Conservation (phyloP, 2,113 vertebrate species). For the Chloropsis cyanopogon region DNA sequence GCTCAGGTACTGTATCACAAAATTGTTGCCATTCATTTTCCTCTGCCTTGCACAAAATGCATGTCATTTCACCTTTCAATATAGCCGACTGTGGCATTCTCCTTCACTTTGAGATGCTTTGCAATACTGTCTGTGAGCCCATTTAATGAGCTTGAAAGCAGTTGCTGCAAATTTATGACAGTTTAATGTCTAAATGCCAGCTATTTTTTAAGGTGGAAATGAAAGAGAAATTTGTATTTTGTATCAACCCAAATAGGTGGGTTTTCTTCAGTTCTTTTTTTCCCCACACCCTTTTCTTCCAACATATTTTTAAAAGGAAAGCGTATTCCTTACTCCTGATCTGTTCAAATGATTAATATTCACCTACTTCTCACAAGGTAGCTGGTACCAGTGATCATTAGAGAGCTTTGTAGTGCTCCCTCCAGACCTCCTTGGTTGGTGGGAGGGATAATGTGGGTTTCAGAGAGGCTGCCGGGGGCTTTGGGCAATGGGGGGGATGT, state of each 20-base stretch:
- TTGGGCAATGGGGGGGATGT: not conserved
- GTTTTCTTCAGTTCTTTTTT: not conserved
- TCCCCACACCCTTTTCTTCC: not conserved
- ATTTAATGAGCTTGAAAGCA: constrained; percentile 67
- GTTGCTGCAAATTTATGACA: constrained; percentile 57
- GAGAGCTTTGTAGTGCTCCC: not conserved
- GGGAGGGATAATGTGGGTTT: not conserved
- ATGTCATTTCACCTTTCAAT: constrained; percentile 52
- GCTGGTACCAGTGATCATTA: not conserved
- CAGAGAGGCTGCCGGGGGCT: not conserved
- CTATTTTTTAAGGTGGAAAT: constrained; percentile 13
- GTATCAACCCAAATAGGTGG: not conserved
- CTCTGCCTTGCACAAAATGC: constrained; percentile 55
- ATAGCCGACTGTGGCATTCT: constrained; percentile 33
- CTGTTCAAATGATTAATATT: not conserved
- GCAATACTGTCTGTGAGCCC: constrained; percentile 39
- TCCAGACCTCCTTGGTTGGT: not conserved
- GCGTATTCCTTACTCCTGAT: not conserved
- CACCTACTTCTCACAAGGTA: not conserved
- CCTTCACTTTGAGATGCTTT: constrained; percentile 47
- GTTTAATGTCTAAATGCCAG: constrained; percentile 46
- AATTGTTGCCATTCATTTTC: constrained; percentile 67
- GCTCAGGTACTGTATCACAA: constrained; percentile 55
- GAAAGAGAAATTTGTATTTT: constrained; percentile 3
- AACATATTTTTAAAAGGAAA: not conserved